These are phyloP conservation scores for Theocolax elegans DNA, from an alignment of 1,140 invertebrate genomes.

Conservation along the genomic window DNA sequence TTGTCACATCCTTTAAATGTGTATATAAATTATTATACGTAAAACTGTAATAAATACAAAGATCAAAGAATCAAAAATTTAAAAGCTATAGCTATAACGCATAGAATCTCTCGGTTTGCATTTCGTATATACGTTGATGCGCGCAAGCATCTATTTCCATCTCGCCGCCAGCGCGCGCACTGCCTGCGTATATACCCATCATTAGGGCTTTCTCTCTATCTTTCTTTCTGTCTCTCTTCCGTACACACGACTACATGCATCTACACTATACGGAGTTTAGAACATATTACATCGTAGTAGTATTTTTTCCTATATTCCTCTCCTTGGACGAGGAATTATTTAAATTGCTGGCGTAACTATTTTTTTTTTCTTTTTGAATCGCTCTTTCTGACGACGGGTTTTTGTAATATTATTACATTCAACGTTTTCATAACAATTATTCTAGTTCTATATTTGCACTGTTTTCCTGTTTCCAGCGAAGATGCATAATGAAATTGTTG, in stretches of 20 bases:
- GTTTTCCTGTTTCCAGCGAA: too few relatives aligned
- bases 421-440: too few relatives aligned
- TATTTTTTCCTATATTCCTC: too few relatives aligned
- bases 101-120: too few relatives aligned
- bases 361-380: neutral
- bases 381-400: neutral
- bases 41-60: too few relatives aligned
- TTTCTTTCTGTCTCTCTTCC: neutral
- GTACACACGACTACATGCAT: neutral
- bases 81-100: neutral
- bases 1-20: too few relatives aligned
- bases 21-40: too few relatives aligned
- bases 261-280: too few relatives aligned
- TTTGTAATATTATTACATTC: slow-evolving; percentile 2
- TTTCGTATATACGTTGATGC: slow-evolving; percentile 3
- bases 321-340: slow-evolving; percentile 6
- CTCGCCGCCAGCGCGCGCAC: neutral
- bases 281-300: too few relatives aligned
- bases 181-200: neutral
- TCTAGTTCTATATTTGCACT: too few relatives aligned
- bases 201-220: slow-evolving; percentile 4
- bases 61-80: too few relatives aligned
- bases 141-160: slow-evolving; percentile 34
- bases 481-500: too few relatives aligned
- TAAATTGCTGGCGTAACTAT: slow-evolving; percentile 3